Conservation (phyloP, 1,140 invertebrate genomes). For the Semibalanus balanoides region DNA sequence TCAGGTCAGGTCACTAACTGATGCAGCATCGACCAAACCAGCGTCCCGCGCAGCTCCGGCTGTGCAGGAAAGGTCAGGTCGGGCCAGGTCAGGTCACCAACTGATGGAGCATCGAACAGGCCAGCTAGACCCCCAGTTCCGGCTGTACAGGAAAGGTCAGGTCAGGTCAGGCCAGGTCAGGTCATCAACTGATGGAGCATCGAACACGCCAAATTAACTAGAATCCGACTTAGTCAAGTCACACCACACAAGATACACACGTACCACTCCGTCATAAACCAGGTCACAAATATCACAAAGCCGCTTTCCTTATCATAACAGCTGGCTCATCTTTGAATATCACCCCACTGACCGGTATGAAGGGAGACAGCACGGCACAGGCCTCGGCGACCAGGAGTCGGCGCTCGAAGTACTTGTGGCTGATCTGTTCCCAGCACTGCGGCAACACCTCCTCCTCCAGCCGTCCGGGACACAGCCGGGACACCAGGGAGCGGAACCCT, state of each 20-base stretch:
- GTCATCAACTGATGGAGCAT: constrained; percentile 58
- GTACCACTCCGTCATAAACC: no score
- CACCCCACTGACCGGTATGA: constrained; percentile 38
- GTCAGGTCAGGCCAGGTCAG: constrained; percentile 30
- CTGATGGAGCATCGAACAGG: constrained; percentile 58
- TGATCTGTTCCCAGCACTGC: constrained; percentile 62
- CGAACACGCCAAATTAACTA: constrained; percentile 51
- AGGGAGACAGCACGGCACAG: constrained; percentile 53
- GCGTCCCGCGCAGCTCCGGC: constrained; percentile 49
- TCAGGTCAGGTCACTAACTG: constrained; percentile 45
- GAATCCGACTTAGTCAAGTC: no score
- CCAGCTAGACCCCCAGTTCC: constrained; percentile 48
- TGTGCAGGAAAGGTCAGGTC: constrained; percentile 34
- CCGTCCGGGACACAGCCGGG: constrained; percentile 28
- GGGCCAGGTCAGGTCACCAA: constrained; percentile 41
- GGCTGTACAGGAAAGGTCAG: constrained; percentile 35
- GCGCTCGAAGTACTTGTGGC: constrained; percentile 52
- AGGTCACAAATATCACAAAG: no score
- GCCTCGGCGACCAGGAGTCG: constrained; percentile 54
- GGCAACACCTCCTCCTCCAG: constrained; percentile 54
- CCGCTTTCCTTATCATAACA: no score
- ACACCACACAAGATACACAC: constrained; percentile 29
- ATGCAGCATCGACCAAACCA: constrained; percentile 56
- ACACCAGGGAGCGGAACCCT: background rate
- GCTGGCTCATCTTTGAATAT: no score